A percentile compares a stretch with the other conserved stretches of the same genome.
Evolutionary conservation across 2,888 invertebrate genomes (phyloP).

Genomic region (Brachypalpus laphriformis): DNA sequence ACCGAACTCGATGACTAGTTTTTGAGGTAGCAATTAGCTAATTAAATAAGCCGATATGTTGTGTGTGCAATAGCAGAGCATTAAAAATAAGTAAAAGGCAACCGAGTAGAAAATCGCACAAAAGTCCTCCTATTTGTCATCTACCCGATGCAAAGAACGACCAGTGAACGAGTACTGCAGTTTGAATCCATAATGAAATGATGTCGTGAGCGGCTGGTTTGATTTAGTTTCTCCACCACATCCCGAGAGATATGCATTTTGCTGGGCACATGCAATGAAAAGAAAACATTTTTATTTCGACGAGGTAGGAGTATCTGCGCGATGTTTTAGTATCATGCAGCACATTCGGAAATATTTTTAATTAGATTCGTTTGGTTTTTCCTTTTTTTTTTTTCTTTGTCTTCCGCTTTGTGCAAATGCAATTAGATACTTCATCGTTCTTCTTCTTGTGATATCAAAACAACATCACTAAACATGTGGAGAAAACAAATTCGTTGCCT

Average conservation of each 20-base stretch:
- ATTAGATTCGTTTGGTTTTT: constrained; percentile 49
- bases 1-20: constrained; percentile 69
- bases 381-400: background rate
- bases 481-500: constrained; percentile 45
- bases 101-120: constrained; percentile 24
- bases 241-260: constrained; percentile 17
- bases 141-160: constrained; percentile 15
- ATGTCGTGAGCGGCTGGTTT: constrained; percentile 69
- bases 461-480: constrained; percentile 57
- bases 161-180: constrained; percentile 2
- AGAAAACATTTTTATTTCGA: background rate
- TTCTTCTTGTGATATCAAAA: constrained; percentile 40
- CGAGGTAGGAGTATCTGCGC: constrained; percentile 54
- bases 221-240: constrained; percentile 59
- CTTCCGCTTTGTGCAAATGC: constrained; percentile 31
- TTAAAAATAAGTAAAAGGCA: background rate
- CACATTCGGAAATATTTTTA: constrained; percentile 67
- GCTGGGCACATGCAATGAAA: constrained; percentile 16
- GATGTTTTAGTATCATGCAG: constrained; percentile 39
- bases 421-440: constrained; percentile 59
- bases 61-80: constrained; percentile 1
- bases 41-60: constrained; percentile 66
- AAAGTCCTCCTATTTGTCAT: constrained; percentile 57
- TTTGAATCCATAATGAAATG: constrained; percentile 60
- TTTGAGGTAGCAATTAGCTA: constrained; percentile 72